A percentile compares a stretch with the other conserved stretches of the same genome.
Conservation (phyloP, 2,797 vertebrate genomes). For the Pseudomugil tenellus region DNA sequence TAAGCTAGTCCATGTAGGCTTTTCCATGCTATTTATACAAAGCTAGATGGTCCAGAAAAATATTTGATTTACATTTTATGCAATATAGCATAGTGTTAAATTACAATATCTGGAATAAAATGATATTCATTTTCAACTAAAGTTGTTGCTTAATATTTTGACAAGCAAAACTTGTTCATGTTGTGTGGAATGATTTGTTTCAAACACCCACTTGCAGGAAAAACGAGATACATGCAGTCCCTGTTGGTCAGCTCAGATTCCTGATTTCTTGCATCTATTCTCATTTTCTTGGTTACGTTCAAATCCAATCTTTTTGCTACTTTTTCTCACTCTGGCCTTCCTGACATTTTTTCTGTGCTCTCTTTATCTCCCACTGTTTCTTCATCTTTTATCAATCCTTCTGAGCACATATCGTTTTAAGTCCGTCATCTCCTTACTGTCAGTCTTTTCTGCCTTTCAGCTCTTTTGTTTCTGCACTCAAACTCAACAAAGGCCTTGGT, state of each 20-base stretch:
- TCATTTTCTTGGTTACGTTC: constrained; percentile 38
- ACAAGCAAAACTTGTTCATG: not conserved
- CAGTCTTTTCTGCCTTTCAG: constrained; percentile 11
- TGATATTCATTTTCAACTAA: constrained; percentile 1
- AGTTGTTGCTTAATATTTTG: constrained; percentile 6
- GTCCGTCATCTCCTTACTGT: constrained; percentile 18
- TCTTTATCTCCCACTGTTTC: constrained; percentile 43
- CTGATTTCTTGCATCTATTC: constrained; percentile 41
- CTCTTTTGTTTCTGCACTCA: not conserved
- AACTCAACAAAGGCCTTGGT: constrained; percentile 11
- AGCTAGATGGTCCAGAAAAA: not conserved
- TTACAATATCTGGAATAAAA: not conserved
- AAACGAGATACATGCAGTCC: constrained; percentile 42
- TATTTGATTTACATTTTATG: not conserved
- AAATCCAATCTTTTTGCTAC: constrained; percentile 29
- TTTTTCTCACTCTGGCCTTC: constrained; percentile 17
- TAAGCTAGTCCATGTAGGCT: no score
- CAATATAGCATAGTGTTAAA: not conserved
- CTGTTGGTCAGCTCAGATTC: constrained; percentile 45
- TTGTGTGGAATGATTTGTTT: not conserved
- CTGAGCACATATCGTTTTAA: constrained; percentile 23
- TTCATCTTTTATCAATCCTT: constrained; percentile 49
- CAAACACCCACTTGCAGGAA: constrained; percentile 24
- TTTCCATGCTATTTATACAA: not conserved
- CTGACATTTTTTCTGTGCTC: constrained; percentile 21